phyloP scores from a whole-genome alignment of 2,113 vertebrate species.

The Columbina picui region DNA sequence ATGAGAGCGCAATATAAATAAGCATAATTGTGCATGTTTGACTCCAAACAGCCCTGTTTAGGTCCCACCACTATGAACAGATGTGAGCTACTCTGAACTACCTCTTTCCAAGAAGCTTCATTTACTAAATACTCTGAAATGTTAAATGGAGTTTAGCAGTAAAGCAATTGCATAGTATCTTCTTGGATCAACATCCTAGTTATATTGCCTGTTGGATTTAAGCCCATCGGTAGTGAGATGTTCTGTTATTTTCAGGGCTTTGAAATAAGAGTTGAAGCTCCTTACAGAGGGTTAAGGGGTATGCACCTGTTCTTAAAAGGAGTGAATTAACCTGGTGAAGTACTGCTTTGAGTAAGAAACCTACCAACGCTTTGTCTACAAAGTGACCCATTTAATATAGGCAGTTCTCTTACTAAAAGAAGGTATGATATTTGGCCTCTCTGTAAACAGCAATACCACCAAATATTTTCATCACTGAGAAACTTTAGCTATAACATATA shows the following conservation, averaged over 20 bases:
- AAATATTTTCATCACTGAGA: not conserved
- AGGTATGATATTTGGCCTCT: not conserved
- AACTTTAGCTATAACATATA: not conserved
- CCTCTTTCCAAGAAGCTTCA: not conserved
- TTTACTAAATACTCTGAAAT: not conserved
- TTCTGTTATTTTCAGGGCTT: not conserved
- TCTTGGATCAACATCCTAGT: not conserved
- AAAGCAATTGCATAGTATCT: not conserved
- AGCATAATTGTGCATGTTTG: not conserved
- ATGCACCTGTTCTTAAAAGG: not conserved
- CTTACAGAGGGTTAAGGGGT: not conserved
- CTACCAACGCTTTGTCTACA: not conserved
- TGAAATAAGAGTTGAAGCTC: not conserved
- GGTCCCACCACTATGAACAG: not conserved
- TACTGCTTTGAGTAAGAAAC: not conserved
- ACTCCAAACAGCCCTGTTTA: not conserved
- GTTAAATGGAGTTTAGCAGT: not conserved
- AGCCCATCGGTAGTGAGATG: not conserved
- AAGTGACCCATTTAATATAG: not conserved
- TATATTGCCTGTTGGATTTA: not conserved
- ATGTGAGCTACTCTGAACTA: not conserved
- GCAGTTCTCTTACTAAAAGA: not conserved
- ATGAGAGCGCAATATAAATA: not conserved
- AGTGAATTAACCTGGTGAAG: not conserved
- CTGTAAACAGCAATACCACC: not conserved